Evolutionary conservation across 2,888 invertebrate genomes (phyloP).

Genomic region (Clusia tigrina): DNA sequence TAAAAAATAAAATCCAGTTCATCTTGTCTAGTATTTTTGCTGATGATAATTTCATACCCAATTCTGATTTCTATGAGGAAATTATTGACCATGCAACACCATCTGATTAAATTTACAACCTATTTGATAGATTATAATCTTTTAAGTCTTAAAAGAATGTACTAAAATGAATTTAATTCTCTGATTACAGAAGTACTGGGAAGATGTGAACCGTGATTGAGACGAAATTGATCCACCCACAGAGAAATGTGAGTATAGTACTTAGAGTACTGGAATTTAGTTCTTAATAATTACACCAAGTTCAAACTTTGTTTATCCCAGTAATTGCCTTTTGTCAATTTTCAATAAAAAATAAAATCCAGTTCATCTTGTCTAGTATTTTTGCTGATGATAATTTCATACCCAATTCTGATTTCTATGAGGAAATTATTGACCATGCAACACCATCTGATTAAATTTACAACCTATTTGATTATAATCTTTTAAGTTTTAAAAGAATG

Average conservation of each 20-base stretch:
- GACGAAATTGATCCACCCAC: neutral
- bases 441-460: conserved; percentile 25
- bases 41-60: conserved; percentile 46
- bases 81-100: conserved; percentile 32
- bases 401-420: conserved; percentile 38
- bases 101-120: conserved; percentile 16
- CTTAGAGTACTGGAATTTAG: no score
- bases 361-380: neutral
- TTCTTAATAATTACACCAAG: no score
- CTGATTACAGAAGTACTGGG: no score
- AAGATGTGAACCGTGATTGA: no score
- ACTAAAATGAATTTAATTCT: neutral
- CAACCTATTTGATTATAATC: neutral
- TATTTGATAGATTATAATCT: neutral
- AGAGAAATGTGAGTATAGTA: no score
- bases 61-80: conserved; percentile 42
- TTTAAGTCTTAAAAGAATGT: neutral
- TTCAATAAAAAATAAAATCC: neutral
- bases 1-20: neutral
- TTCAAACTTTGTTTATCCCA: no score
- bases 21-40: neutral
- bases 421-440: conserved; percentile 38
- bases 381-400: conserved; percentile 45
- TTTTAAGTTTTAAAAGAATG: neutral
- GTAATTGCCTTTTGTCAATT: neutral